Conservation (phyloP, 1,140 invertebrate genomes). For the Heliconius melpomene region DNA sequence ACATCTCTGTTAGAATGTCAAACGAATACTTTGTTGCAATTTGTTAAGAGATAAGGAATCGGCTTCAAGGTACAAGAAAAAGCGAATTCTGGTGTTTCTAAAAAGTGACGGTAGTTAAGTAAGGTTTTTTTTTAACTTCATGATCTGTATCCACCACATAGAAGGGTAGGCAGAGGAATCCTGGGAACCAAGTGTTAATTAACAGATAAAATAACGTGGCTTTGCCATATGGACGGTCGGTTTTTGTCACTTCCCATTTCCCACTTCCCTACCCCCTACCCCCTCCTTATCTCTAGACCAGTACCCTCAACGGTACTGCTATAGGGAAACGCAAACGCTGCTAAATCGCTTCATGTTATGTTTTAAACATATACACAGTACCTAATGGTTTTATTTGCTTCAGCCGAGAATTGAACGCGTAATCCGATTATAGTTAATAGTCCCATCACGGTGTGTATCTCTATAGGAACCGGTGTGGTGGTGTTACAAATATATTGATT, state of each 20-base stretch:
- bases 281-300: too few species aligned
- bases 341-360: conserved; percentile 18
- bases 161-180: too few species aligned
- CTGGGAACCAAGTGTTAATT: too few species aligned
- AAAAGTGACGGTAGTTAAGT: background rate
- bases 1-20: conserved; percentile 31
- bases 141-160: too few species aligned
- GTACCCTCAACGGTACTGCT: too few species aligned
- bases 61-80: conserved; percentile 17
- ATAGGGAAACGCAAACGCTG: too few species aligned
- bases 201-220: too few species aligned
- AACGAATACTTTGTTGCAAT: conserved; percentile 45
- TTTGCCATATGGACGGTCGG: too few species aligned
- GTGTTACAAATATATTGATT: background rate
- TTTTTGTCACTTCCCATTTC: too few species aligned
- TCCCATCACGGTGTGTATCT: conserved; percentile 37
- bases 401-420: conserved; percentile 41
- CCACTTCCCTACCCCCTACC: too few species aligned
- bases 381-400: conserved; percentile 44
- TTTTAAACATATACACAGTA: background rate
- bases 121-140: too few species aligned
- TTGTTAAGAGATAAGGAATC: conserved; percentile 47
- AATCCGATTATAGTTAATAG: conserved; percentile 52
- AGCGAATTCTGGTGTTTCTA: conserved; percentile 15
- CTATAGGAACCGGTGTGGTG: background rate